These are phyloP conservation scores for Lepidonotus clava DNA, from an alignment of 2,888 invertebrate species.

Conservation along the genomic window DNA sequence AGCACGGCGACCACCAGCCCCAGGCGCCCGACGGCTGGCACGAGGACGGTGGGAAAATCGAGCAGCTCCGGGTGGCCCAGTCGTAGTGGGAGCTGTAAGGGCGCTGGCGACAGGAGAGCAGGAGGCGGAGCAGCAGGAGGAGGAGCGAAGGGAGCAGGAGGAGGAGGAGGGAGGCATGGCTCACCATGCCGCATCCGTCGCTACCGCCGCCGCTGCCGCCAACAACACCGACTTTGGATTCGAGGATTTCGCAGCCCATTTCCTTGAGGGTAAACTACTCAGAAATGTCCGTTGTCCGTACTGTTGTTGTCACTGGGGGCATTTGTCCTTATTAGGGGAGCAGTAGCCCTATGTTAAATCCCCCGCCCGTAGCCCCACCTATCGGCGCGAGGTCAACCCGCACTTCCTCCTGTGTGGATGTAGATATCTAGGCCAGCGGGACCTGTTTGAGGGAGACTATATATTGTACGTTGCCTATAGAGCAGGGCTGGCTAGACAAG, in stretches of 20 bases:
- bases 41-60: conserved; percentile 29
- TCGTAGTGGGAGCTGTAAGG: background rate
- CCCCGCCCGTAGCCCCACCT: too few relatives aligned
- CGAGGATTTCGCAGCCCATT: conserved; percentile 56
- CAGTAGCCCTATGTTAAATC: too few relatives aligned
- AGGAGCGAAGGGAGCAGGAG: background rate
- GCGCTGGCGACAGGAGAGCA: background rate
- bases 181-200: background rate
- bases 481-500: too few relatives aligned
- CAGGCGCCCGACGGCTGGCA: background rate
- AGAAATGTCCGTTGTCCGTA: background rate
- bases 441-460: too few relatives aligned
- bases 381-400: too few relatives aligned
- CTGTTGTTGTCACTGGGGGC: background rate
- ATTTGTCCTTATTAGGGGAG: too few relatives aligned
- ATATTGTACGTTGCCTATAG: too few relatives aligned
- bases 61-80: background rate
- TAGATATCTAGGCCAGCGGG: too few relatives aligned
- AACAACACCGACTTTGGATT: conserved; percentile 37
- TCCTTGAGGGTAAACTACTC: conserved; percentile 48
- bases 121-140: background rate
- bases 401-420: too few relatives aligned
- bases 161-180: background rate
- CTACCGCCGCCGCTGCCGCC: background rate
- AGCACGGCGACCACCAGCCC: background rate